Percentiles rank a stretch among this genome's conserved stretches.
phyloP scores from a whole-genome alignment of 2,113 vertebrate genomes.

The Uria aalge region DNA sequence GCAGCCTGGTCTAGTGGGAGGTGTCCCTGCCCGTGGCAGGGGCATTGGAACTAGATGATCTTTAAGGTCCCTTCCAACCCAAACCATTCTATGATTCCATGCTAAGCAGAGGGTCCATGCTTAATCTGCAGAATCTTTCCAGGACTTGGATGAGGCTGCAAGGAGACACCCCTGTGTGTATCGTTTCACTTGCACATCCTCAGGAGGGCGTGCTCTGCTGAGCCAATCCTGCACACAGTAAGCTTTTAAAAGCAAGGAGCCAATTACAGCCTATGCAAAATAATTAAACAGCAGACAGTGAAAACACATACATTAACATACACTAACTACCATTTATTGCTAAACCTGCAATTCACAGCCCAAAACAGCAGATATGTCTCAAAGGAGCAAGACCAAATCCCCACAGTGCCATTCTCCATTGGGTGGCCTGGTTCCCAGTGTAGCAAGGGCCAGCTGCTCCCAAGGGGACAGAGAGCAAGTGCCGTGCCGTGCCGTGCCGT shows the following conservation, averaged over 20 bases:
- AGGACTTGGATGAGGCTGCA: not conserved
- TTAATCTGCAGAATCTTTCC: not conserved
- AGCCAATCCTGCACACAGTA: not conserved
- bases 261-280: not conserved
- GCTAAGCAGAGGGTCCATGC: not conserved
- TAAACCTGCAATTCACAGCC: not conserved
- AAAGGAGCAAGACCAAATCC: not conserved
- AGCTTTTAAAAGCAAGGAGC: not conserved
- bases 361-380: not conserved
- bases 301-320: not conserved
- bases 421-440: rapidly evolving
- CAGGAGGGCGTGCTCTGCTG: not conserved
- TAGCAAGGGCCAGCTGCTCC: too few relatives aligned
- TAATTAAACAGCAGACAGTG: not conserved
- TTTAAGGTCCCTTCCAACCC: too few relatives aligned
- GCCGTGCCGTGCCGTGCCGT: rapidly evolving
- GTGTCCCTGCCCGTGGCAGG: too few relatives aligned
- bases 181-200: not conserved
- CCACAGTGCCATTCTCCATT: not conserved
- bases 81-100: too few relatives aligned
- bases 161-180: not conserved
- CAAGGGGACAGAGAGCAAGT: rapidly evolving
- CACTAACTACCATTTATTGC: not conserved
- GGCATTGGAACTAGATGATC: too few relatives aligned
- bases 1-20: too few relatives aligned